Evolutionary conservation across 2,888 invertebrate species (phyloP).

Genomic region (Nasonovia ribisnigri): DNA sequence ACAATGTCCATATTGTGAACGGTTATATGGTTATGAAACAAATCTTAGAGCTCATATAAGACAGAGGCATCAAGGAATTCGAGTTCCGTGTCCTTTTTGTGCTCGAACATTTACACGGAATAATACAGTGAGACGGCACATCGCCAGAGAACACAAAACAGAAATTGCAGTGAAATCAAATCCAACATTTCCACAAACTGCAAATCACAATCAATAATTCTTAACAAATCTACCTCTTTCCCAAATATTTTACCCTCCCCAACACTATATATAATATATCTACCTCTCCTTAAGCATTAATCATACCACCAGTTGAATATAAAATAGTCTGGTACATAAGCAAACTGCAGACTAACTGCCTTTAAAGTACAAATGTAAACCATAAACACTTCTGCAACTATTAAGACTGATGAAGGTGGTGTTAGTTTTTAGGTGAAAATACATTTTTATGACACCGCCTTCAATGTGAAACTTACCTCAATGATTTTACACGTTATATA

Average conservation of each 20-base stretch:
- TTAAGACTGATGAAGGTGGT: slow-evolving; percentile 60
- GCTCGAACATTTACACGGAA: slow-evolving; percentile 91
- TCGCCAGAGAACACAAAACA: slow-evolving; percentile 90
- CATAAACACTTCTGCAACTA: slow-evolving; percentile 63
- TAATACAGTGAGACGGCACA: slow-evolving; percentile 91
- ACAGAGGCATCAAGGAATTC: slow-evolving; percentile 91
- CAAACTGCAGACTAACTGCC: slow-evolving; percentile 66
- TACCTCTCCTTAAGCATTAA: slow-evolving; percentile 55
- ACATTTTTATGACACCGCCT: slow-evolving; percentile 59
- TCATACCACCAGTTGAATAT: slow-evolving; percentile 60
- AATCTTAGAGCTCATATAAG: slow-evolving; percentile 91
- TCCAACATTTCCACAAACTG: slow-evolving; percentile 71
- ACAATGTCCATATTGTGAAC: slow-evolving; percentile 93
- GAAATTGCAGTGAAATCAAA: slow-evolving; percentile 78
- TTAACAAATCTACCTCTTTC: slow-evolving; percentile 62
- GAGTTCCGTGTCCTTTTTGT: slow-evolving; percentile 92
- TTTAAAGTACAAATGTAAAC: slow-evolving; percentile 66
- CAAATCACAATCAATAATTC: slow-evolving; percentile 77
- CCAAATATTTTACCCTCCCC: slow-evolving; percentile 43
- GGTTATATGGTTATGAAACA: slow-evolving; percentile 92
- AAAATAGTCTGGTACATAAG: slow-evolving; percentile 64
- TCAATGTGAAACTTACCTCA: slow-evolving; percentile 63
- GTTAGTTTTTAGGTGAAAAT: slow-evolving; percentile 64
- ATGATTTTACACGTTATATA: slow-evolving; percentile 66
- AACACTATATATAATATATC: slow-evolving; percentile 28